Base-by-base conservation (phyloP, 2,797 vertebrate genomes). In the Acrossocheilus fasciatus region DNA sequence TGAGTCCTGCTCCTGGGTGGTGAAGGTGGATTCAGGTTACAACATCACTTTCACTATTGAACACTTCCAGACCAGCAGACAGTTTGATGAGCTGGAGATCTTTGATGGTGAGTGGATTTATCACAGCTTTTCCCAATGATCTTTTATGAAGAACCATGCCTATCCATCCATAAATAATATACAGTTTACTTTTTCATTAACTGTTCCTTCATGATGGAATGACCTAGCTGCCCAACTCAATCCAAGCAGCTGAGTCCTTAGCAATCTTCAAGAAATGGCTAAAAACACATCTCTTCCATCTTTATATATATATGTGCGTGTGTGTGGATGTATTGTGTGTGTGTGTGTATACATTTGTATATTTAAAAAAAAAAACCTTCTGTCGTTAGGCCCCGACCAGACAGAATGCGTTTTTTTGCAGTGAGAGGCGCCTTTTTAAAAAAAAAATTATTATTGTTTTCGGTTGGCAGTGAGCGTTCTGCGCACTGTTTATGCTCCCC, bases 1-100 rank as follows among this genome's bases (percentile, higher is more conserved):
- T 34, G 98, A 99, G 94, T 98, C 97, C 47, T 99, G 98, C 87
- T 99, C 98, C 20, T 99, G 98, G 98, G 95, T 99, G 88, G 96
- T 99, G 88, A 97, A 96, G 91, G 96, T 98, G 1, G 98, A 99
- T 78, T 95, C 97, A 0, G 96, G 96, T 0, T 99, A 97, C 90
- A 99, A 99, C 92, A 95, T 99, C 92, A 96, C 98, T 78, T 95
- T 99, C 90, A 98, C 96, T 0, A 96, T 99, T 1, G 98, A 99
- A 86, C 97, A 98, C 91, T 99, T 99, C 92, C 97, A 98, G 92
- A 99, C 98, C 0, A 98, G 97, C 92, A 97, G 97, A 78, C 97
- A 99, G 84, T 99, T 98, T 1, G 98, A 99, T 1, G 98, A 99
- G 93, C 97, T 99, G 9, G 98, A 99, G 86, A 97, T 99, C 87